phyloP scores from a whole-genome alignment of 2,797 vertebrate genomes.

The Tadarida brasiliensis region DNA sequence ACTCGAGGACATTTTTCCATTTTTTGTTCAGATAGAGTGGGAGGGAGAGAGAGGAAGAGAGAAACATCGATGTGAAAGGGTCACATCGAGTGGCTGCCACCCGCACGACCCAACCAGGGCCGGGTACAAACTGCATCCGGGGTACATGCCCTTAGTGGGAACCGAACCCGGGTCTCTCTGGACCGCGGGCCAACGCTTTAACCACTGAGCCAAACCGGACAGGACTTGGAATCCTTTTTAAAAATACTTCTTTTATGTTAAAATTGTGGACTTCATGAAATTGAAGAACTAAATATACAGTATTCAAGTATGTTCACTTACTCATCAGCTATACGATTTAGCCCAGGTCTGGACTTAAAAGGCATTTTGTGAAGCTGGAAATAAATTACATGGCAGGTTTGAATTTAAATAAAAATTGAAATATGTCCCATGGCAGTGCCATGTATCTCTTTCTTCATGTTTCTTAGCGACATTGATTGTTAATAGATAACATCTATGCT shows the following conservation, averaged over 20 bases:
- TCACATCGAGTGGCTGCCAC: no score
- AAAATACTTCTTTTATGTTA: conserved; percentile 13
- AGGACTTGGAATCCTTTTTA: neutral
- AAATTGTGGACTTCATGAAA: conserved; percentile 34
- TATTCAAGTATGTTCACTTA: neutral
- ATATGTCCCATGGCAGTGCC: neutral
- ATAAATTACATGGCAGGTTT: conserved; percentile 35
- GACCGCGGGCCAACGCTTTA: no score
- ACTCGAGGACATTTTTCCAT: no score
- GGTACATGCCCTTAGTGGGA: no score
- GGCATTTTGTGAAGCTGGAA: conserved; percentile 23
- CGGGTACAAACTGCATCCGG: no score
- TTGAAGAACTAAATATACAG: neutral
- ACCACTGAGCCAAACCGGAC: no score
- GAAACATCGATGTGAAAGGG: no score
- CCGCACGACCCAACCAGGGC: no score
- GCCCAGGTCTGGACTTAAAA: neutral
- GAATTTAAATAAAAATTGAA: conserved; percentile 64
- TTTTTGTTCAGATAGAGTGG: no score
- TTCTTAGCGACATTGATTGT: neutral
- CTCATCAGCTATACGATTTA: conserved; percentile 29
- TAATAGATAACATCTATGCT: neutral
- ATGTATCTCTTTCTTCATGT: neutral
- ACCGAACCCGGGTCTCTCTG: no score
- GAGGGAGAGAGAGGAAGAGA: no score